phyloP scores from a whole-genome alignment of 2,113 vertebrate species.

The Nanorana parkeri region DNA sequence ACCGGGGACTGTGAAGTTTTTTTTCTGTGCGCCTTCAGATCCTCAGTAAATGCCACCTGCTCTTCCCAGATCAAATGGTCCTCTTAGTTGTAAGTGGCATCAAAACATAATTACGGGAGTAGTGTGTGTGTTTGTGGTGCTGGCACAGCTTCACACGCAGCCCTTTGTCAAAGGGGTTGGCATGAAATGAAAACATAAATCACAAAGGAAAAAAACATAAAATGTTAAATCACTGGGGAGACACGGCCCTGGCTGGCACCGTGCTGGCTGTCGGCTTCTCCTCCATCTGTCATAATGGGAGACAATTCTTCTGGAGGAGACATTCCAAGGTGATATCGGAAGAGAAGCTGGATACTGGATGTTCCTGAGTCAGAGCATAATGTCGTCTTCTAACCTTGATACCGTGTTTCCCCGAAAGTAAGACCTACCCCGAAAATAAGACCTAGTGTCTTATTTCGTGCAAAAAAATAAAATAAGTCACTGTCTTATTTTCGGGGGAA shows the following conservation, averaged over 20 bases:
- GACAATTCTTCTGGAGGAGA: background rate
- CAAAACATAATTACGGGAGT: background rate
- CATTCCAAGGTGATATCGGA: background rate
- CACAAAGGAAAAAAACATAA: slow-evolving; percentile 8
- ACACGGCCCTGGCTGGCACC: background rate
- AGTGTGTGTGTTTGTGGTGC: background rate
- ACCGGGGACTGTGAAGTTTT: no score
- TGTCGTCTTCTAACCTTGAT: background rate
- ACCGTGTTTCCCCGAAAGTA: no score
- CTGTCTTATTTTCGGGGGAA: no score
- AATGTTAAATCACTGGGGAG: background rate
- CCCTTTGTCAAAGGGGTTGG: slow-evolving; percentile 5
- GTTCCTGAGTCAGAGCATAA: background rate
- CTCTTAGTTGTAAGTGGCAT: background rate
- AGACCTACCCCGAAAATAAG: no score
- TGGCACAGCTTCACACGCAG: slow-evolving; percentile 33
- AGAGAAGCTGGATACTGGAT: background rate
- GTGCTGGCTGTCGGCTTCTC: background rate
- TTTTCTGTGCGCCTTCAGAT: no score
- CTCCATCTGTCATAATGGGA: slow-evolving; percentile 27
- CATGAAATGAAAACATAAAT: slow-evolving; percentile 15
- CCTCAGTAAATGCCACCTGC: slow-evolving; percentile 7
- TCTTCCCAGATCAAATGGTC: background rate
- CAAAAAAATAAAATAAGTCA: no score
- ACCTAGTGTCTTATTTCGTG: no score